A percentile compares a stretch with the other conserved stretches of the same genome.
Conservation (phyloP, 2,113 vertebrate genomes). For the Cricetomys ansorgei region DNA sequence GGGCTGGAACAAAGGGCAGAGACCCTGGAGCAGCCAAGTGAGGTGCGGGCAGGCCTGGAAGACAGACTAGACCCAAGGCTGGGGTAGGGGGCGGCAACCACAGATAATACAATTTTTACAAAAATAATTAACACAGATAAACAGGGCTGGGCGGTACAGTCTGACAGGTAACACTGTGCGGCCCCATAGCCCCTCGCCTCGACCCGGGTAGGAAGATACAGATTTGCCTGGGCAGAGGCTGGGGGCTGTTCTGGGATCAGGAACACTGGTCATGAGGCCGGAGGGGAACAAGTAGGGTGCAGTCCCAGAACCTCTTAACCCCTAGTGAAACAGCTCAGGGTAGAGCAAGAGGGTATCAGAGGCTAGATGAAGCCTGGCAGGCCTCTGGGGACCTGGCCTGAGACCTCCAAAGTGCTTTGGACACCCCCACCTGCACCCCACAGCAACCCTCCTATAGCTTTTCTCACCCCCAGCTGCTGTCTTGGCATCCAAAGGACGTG, state of each 20-base stretch:
- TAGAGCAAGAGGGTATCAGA: conserved; percentile 43
- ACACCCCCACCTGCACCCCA: neutral
- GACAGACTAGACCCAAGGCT: conserved; percentile 59
- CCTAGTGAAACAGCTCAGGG: conserved; percentile 33
- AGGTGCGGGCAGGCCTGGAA: conserved; percentile 77
- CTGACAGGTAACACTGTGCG: conserved; percentile 64
- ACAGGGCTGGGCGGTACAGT: conserved; percentile 56
- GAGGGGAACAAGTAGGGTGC: neutral
- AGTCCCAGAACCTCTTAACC: conserved; percentile 47
- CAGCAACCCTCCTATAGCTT: neutral
- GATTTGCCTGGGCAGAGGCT: conserved; percentile 54
- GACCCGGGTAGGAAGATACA: neutral
- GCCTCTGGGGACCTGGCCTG: conserved; percentile 48
- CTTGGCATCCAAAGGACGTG: conserved; percentile 77
- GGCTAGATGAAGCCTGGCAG: conserved; percentile 12
- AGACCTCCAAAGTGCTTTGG: conserved; percentile 78
- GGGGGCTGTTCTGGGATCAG: conserved; percentile 25
- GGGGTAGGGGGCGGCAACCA: conserved; percentile 66
- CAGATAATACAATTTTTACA: conserved; percentile 73
- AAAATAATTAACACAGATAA: conserved; percentile 77
- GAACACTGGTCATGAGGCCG: conserved; percentile 68
- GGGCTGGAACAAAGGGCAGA: conserved; percentile 1
- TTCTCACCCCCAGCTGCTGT: conserved; percentile 51
- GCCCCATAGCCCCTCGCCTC: neutral
- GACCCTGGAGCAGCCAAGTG: conserved; percentile 50